Conservation (phyloP, 2,113 vertebrate genomes). For the Amia ocellicauda region DNA sequence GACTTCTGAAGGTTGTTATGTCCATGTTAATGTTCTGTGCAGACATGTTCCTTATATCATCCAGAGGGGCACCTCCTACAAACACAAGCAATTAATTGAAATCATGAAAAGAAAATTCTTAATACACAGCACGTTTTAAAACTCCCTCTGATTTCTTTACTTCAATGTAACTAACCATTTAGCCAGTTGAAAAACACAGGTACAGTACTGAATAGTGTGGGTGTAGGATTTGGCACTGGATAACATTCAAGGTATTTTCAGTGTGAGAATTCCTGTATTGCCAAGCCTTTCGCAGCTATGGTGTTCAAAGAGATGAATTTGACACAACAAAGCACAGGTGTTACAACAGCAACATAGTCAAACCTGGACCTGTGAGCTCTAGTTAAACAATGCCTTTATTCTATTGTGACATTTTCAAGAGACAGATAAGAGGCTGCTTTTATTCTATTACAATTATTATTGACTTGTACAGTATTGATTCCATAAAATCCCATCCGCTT, state of each 20-base stretch:
- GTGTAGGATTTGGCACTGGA: not conserved
- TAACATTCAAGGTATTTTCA: not conserved
- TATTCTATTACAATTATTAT: too few relatives aligned
- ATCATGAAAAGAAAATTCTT: not conserved
- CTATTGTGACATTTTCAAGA: too few relatives aligned
- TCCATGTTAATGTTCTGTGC: conserved; percentile 33
- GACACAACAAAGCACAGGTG: too few relatives aligned
- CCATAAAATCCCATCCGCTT: too few relatives aligned
- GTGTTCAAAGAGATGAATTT: too few relatives aligned
- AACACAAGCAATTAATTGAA: not conserved
- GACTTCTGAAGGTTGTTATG: conserved; percentile 12
- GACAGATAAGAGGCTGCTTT: too few relatives aligned
- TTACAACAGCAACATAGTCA: too few relatives aligned
- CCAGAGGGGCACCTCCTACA: conserved; percentile 23
- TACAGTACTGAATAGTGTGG: not conserved
- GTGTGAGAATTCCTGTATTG: not conserved
- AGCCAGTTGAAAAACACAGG: not conserved
- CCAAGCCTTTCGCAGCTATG: too few relatives aligned
- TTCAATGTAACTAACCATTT: not conserved
- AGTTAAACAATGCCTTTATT: too few relatives aligned
- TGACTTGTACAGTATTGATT: too few relatives aligned
- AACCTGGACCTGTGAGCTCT: too few relatives aligned
- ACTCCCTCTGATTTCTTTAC: not conserved
- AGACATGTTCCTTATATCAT: not conserved
- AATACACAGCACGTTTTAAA: not conserved